Percentiles rank a stretch among this genome's conserved stretches.
Evolutionary conservation across 2,888 invertebrate genomes (phyloP).

Genomic region (Pyralis farinalis): DNA sequence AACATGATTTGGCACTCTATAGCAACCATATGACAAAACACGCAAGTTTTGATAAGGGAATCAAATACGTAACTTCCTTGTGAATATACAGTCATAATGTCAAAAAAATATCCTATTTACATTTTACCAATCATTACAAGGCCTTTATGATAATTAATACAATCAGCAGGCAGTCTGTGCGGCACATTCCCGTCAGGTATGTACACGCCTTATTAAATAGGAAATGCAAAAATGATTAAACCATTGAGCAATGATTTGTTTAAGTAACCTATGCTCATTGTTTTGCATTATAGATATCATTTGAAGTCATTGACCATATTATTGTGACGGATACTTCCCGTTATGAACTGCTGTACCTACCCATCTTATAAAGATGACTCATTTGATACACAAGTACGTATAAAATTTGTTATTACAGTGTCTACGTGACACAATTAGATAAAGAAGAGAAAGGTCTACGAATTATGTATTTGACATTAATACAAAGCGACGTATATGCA

Average conservation of each 20-base stretch:
- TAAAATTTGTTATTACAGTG: constrained; percentile 24
- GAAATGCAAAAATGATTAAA: background rate
- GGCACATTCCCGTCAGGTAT: too few species aligned
- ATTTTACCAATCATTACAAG: constrained; percentile 21
- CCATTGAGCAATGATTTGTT: constrained; percentile 7
- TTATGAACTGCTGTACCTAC: constrained; percentile 57
- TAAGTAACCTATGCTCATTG: constrained; percentile 35
- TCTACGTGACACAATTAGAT: constrained; percentile 42
- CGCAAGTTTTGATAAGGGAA: too few species aligned
- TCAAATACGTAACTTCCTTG: too few species aligned
- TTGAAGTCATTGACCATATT: constrained; percentile 65
- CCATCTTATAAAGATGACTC: constrained; percentile 62
- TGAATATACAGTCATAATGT: too few species aligned
- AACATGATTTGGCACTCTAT: too few species aligned
- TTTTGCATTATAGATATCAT: constrained; percentile 40
- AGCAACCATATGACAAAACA: too few species aligned
- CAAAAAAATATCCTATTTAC: constrained; percentile 11
- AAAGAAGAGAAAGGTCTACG: constrained; percentile 37
- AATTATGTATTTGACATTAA: constrained; percentile 27
- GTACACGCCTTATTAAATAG: too few species aligned
- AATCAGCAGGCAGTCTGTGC: too few species aligned
- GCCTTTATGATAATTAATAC: constrained; percentile 17
- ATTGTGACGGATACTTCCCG: constrained; percentile 60
- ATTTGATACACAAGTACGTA: constrained; percentile 24
- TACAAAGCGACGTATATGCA: constrained; percentile 28